Evolutionary conservation across 2,888 invertebrate genomes (phyloP), one percentile per base, ranked within the genome.

Genomic region (Furcula furcula): DNA sequence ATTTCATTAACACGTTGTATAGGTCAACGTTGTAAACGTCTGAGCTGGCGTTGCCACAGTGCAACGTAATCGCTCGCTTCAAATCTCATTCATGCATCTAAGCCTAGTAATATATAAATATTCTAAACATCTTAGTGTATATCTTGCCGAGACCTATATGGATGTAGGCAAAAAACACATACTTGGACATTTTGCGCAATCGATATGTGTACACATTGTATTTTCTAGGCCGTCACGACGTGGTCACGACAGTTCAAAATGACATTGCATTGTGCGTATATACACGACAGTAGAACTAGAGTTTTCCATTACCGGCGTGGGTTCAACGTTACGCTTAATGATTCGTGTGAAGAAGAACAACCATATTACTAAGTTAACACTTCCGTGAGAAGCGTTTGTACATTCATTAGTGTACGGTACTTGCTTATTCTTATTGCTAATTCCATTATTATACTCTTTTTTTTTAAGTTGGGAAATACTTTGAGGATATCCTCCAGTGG

Each of bases 281-380:
- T 9, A 19, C 20, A 14, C 9, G 20, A 15, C 13, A 43, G 44
- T 54, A 51, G 45, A 62, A 84, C 79, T 77, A 64, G 72, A 71
- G 66, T 79, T 77, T 77, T 76, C 82, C 84, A 85, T 85, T 83
- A 82, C 58, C 58, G 48, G 43, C 45, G 52, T 45, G 46, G 41
- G 42, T 32, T 40, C 49, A 57, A 59, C 45, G 65, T 71, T 55
- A 66, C 64, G 61, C 56, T 61, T 48, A 33, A 20, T 49, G 61
- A 56, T 53, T 56, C 71, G 67, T 76, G 76, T 69, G 76, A 79
- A 77, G 68, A 58, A 55, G 57, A 45, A 41, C 43, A 31, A 40
- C 45, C 44, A 36, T 37, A 46, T 33, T 46, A 55, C 46, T 44
- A 50, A 40, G 36, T 36, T 21, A 40, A 48, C 38, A 46, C 48